phyloP scores from a whole-genome alignment of 2,113 vertebrate genomes.

The Merops nubicus region DNA sequence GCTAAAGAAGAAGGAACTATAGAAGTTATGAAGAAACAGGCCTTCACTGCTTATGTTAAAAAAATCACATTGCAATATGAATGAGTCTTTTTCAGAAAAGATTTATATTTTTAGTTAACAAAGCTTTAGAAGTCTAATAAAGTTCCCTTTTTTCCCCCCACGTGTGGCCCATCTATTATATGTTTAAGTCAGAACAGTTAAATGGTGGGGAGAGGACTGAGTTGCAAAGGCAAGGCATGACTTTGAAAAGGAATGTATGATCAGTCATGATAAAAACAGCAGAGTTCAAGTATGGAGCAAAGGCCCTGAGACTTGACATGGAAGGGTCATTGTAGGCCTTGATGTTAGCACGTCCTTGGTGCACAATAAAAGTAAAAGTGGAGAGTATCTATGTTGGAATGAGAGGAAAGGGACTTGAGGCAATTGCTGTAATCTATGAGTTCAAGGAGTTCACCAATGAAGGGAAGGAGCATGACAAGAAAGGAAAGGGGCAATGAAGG shows the following conservation, averaged over 20 bases:
- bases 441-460: constrained; percentile 38
- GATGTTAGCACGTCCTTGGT: constrained; percentile 1
- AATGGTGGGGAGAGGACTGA: constrained; percentile 12
- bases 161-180: not conserved
- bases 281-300: constrained; percentile 54
- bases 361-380: not conserved
- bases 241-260: constrained; percentile 28
- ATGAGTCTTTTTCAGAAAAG: not conserved
- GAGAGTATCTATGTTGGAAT: not conserved
- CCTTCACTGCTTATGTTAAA: not conserved
- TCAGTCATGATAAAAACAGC: constrained; percentile 41
- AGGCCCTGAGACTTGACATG: constrained; percentile 42
- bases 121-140: not conserved
- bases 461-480: not conserved
- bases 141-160: not conserved
- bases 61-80: not conserved
- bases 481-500: not conserved
- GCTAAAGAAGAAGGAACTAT: not conserved
- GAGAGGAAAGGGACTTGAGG: constrained; percentile 7
- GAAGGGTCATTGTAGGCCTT: constrained; percentile 53
- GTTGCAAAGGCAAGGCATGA: not conserved
- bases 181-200: not conserved
- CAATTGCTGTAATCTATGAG: not conserved
- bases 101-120: not conserved
- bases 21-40: not conserved